These are phyloP conservation scores for Diplosoma virens DNA, from an alignment of 23 tunicate species.

Conservation along the genomic window DNA sequence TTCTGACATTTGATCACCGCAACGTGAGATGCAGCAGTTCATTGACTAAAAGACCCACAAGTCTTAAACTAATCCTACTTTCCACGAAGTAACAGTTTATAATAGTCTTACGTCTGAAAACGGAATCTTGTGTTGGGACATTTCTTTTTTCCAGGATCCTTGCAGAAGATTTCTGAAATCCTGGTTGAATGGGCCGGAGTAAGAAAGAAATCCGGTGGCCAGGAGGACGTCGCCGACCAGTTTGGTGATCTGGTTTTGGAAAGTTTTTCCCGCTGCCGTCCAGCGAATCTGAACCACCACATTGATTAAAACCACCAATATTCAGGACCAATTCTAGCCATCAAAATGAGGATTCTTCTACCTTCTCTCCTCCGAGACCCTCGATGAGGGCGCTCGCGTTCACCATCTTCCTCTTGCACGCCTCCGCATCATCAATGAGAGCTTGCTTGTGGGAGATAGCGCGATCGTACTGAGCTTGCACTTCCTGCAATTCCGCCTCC, in stretches of 20 bases:
- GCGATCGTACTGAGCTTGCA: conserved; percentile 84
- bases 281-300: conserved; percentile 79
- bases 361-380: conserved; percentile 99
- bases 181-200: conserved; percentile 99
- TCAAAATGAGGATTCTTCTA: too few species aligned
- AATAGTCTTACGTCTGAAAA: conserved; percentile 66
- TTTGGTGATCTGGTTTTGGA: conserved; percentile 86
- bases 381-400: conserved; percentile 98
- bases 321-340: too few species aligned
- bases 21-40: too few species aligned
- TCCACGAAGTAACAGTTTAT: neutral
- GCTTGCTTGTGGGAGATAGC: conserved; percentile 96
- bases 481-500: conserved; percentile 84
- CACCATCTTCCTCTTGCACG: conserved; percentile 96
- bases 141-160: conserved; percentile 86
- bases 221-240: conserved; percentile 93
- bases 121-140: conserved; percentile 83
- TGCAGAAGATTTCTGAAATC: conserved; percentile 86
- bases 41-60: too few species aligned
- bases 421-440: conserved; percentile 94
- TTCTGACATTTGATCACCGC: too few species aligned
- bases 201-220: conserved; percentile 96
- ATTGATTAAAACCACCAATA: too few species aligned
- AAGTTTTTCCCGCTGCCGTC: conserved; percentile 90
- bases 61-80: too few species aligned